These are phyloP conservation scores for Notoglanidium macrostoma DNA, from an alignment of 2,797 vertebrate genomes.

Conservation along the genomic window DNA sequence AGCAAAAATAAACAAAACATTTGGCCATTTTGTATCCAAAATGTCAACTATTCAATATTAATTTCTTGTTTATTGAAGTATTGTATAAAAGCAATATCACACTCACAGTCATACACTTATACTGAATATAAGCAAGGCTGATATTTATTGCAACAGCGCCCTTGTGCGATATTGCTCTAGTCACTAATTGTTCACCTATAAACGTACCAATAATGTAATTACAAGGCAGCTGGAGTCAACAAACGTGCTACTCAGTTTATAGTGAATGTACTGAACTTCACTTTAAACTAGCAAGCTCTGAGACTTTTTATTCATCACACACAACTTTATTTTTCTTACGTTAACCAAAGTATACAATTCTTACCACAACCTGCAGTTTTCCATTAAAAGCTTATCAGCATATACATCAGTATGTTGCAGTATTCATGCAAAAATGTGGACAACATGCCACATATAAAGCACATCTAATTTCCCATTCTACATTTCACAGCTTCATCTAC, in stretches of 20 bases:
- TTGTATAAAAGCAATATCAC: neutral
- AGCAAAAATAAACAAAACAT: neutral
- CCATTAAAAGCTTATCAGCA: conserved; percentile 35
- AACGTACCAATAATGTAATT: neutral
- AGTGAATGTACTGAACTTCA: neutral
- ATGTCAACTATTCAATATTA: no score
- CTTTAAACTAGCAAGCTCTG: neutral
- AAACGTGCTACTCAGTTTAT: neutral
- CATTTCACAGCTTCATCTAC: conserved; percentile 41
- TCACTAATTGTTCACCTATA: neutral
- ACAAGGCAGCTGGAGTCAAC: neutral
- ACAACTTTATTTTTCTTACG: conserved; percentile 36
- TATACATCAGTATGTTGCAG: conserved; percentile 16
- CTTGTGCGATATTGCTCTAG: neutral
- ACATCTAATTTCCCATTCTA: conserved; percentile 33
- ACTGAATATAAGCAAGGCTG: neutral
- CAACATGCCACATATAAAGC: conserved; percentile 34
- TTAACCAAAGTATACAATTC: conserved; percentile 21
- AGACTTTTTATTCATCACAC: conserved; percentile 12
- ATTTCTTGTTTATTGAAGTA: neutral
- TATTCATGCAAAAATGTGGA: conserved; percentile 46
- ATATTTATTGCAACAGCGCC: neutral
- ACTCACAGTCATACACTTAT: neutral
- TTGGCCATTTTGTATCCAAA: neutral
- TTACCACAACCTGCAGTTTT: conserved; percentile 18